Conservation (phyloP, 30 jellyfish, hydroid and myxozoan genomes). For the Cassiopea andromeda region DNA sequence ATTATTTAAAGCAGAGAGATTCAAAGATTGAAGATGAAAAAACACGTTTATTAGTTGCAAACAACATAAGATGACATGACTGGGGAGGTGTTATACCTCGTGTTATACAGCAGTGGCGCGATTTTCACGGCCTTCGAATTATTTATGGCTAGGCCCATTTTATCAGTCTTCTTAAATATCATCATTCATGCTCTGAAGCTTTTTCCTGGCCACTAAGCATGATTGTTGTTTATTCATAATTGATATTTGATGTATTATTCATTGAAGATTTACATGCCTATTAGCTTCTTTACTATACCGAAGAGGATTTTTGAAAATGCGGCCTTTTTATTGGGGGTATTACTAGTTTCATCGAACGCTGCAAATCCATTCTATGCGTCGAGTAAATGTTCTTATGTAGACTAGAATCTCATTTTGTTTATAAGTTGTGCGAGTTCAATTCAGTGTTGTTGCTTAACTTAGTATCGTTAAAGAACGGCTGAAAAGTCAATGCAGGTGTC, state of each 20-base stretch:
- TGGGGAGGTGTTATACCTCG: neutral
- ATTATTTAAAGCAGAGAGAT: too few relatives aligned
- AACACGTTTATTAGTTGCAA: too few relatives aligned
- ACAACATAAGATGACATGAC: too few relatives aligned
- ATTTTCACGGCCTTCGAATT: neutral
- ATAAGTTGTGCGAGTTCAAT: neutral
- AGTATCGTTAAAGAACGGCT: neutral
- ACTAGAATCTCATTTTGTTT: neutral
- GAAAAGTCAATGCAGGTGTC: neutral
- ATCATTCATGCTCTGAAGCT: neutral
- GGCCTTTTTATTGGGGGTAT: conserved; percentile 12
- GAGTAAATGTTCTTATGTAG: neutral
- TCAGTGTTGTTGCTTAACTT: neutral
- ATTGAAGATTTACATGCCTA: conserved; percentile 3
- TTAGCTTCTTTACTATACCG: conserved; percentile 1
- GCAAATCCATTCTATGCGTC: neutral
- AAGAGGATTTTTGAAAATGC: conserved; percentile 30
- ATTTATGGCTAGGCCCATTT: neutral
- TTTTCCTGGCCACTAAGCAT: neutral
- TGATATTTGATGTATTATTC: neutral
- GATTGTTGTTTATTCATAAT: neutral
- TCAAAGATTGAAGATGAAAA: too few relatives aligned
- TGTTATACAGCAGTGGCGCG: too few relatives aligned
- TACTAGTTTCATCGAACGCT: conserved; percentile 28
- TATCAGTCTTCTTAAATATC: neutral